phyloP scores from a whole-genome alignment of 2,888 invertebrate genomes.

The Macrophya alboannulata region DNA sequence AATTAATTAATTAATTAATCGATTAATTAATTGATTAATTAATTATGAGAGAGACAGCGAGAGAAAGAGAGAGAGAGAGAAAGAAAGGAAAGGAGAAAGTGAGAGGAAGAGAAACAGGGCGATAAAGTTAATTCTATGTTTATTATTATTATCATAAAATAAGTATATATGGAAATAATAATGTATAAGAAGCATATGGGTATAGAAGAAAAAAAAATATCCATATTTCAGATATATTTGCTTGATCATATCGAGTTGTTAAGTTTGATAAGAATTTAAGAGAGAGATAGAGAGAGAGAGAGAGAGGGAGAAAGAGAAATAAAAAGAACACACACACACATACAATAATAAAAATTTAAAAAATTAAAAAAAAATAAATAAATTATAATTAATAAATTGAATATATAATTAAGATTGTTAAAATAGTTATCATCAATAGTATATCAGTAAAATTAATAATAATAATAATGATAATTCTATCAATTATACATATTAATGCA shows the following conservation, averaged over 20 bases:
- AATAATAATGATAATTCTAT: neutral
- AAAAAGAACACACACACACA: neutral
- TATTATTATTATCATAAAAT: neutral
- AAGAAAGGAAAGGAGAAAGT: neutral
- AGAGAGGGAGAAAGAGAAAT: too few species aligned
- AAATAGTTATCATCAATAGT: conserved; percentile 20
- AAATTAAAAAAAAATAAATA: neutral
- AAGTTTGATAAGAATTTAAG: conserved; percentile 50
- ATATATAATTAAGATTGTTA: neutral
- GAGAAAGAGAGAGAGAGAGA: neutral
- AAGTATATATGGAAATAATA: neutral
- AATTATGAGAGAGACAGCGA: neutral
- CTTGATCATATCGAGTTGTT: conserved; percentile 55
- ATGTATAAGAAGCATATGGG: neutral
- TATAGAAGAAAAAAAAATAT: neutral
- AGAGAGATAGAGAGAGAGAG: too few species aligned
- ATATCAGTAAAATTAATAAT: conserved; percentile 8
- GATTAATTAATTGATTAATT: neutral
- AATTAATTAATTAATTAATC: neutral
- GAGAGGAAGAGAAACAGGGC: neutral
- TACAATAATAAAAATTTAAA: neutral
- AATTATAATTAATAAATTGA: neutral
- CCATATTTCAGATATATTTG: neutral
- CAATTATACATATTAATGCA: neutral
- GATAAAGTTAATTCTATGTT: neutral